phyloP scores from a whole-genome alignment of 2,113 vertebrate genomes.

The Apaloderma vittatum region DNA sequence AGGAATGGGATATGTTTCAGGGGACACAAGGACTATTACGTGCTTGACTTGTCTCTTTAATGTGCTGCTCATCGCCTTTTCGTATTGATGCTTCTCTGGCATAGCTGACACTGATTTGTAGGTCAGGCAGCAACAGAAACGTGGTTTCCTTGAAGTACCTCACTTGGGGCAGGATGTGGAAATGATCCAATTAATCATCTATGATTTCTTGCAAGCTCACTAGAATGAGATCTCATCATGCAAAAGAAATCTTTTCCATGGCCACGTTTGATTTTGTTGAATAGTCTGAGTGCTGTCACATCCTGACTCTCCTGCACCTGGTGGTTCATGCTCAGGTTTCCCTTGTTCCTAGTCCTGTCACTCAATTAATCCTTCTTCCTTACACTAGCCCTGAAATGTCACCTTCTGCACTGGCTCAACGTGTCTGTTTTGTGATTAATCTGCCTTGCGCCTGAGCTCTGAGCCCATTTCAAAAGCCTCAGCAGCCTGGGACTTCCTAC shows the following conservation, averaged over 20 bases:
- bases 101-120: background rate
- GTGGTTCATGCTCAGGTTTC: background rate
- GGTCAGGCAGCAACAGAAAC: background rate
- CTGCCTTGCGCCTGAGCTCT: background rate
- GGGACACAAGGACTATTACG: background rate
- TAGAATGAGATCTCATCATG: background rate
- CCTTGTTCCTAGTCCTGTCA: background rate
- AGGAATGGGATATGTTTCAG: background rate
- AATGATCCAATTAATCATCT: background rate
- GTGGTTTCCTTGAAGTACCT: fast-evolving
- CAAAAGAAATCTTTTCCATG: background rate
- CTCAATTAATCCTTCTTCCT: background rate
- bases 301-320: background rate
- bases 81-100: fast-evolving
- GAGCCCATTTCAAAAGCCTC: constrained; percentile 38
- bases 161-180: background rate
- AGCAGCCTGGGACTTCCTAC: constrained; percentile 43
- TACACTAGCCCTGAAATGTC: background rate
- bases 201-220: fast-evolving
- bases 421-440: background rate
- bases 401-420: background rate
- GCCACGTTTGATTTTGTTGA: background rate
- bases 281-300: background rate
- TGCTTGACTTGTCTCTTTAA: too few relatives aligned
- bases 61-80: background rate